Conservation (phyloP, 2,797 vertebrate species). For the Natrix natrix region DNA sequence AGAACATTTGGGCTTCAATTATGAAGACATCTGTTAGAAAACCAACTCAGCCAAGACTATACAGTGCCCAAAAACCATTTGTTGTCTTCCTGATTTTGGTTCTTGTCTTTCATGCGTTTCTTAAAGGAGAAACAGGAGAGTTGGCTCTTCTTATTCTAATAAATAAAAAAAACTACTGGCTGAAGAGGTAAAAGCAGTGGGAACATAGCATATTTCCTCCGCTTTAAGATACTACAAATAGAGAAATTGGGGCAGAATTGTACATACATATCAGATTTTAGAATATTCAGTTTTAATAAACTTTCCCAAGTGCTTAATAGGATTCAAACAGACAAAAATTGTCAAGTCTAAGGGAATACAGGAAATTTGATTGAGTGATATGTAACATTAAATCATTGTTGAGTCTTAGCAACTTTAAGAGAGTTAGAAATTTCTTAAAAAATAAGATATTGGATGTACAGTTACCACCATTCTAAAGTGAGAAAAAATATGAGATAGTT, state of each 20-base stretch:
- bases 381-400: neutral
- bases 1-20: neutral
- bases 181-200: neutral
- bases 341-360: neutral
- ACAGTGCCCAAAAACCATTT: neutral
- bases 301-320: neutral
- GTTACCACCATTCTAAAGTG: neutral
- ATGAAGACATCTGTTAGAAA: neutral
- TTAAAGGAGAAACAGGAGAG: neutral
- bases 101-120: neutral
- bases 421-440: neutral
- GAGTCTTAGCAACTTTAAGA: neutral
- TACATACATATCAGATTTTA: neutral
- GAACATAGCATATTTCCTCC: neutral
- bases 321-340: neutral
- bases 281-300: neutral
- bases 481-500: neutral
- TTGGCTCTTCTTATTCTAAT: neutral
- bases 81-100: neutral
- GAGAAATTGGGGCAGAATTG: neutral
- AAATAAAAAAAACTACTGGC: neutral
- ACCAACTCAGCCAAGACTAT: neutral
- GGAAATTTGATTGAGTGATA: neutral
- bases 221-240: neutral
- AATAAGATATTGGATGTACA: neutral